Percentiles rank a stretch among this genome's conserved stretches.
Conservation (phyloP, 1,140 invertebrate species). For the Cyrtorhinus lividipennis region DNA sequence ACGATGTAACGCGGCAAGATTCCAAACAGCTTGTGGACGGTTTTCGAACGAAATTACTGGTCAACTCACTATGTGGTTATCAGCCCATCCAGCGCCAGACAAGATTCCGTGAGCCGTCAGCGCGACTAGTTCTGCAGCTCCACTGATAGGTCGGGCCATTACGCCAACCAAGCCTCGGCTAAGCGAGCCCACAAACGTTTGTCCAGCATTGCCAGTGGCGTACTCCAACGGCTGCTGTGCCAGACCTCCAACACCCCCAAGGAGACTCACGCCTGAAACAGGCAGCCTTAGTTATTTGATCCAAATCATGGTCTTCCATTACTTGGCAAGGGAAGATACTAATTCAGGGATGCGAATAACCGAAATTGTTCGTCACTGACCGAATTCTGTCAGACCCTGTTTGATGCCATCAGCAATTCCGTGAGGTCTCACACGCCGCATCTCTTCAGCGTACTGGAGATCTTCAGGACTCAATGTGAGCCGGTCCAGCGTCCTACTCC, state of each 20-base stretch:
- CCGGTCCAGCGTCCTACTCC: slow-evolving; percentile 82
- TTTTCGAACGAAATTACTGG: too few relatives aligned
- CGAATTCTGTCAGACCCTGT: slow-evolving; percentile 75
- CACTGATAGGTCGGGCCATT: slow-evolving; percentile 78
- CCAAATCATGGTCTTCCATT: too few relatives aligned
- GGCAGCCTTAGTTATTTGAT: too few relatives aligned
- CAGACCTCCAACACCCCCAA: slow-evolving; percentile 78
- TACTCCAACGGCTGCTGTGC: slow-evolving; percentile 86
- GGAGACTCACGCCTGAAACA: slow-evolving; percentile 14
- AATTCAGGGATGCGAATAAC: too few relatives aligned
- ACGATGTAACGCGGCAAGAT: too few relatives aligned
- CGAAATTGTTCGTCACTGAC: too few relatives aligned
- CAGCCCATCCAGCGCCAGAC: slow-evolving; percentile 62
- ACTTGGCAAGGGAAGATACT: too few relatives aligned
- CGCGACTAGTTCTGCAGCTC: slow-evolving; percentile 82
- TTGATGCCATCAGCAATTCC: slow-evolving; percentile 67
- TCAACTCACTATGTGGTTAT: slow-evolving; percentile 36
- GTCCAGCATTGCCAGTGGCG: slow-evolving; percentile 43
- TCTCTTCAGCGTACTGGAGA: slow-evolving; percentile 55
- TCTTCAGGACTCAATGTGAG: slow-evolving; percentile 78
- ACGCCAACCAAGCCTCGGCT: slow-evolving; percentile 70
- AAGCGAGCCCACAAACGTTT: slow-evolving; percentile 61
- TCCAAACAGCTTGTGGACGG: too few relatives aligned
- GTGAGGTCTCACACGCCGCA: slow-evolving; percentile 52
- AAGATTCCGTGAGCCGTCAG: slow-evolving; percentile 77